These are phyloP conservation scores for Bambusicola thoracicus DNA, from an alignment of 2,113 vertebrate genomes.

Conservation along the genomic window DNA sequence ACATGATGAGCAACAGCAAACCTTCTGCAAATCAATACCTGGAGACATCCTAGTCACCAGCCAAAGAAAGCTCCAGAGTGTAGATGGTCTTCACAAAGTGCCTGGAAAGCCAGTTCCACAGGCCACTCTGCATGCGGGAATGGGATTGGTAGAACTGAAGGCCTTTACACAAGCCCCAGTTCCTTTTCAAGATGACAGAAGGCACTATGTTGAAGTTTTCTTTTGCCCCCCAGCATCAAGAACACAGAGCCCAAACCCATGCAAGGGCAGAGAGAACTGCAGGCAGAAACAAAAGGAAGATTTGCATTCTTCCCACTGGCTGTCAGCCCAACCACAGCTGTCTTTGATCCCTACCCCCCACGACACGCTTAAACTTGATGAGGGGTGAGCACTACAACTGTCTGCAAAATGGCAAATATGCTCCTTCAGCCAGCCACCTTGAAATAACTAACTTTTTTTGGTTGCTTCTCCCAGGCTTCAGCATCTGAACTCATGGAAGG, in stretches of 20 bases:
- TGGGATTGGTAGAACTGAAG: neutral
- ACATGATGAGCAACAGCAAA: neutral
- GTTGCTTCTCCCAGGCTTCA: neutral
- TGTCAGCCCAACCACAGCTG: neutral
- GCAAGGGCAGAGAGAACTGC: neutral
- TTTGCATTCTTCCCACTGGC: neutral
- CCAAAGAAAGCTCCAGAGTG: neutral
- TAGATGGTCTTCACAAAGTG: neutral
- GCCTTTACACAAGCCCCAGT: neutral
- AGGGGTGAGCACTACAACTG: neutral
- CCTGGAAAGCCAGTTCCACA: neutral
- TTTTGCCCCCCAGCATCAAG: neutral
- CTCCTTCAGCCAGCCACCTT: neutral
- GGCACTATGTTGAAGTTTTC: neutral
- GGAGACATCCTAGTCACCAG: neutral
- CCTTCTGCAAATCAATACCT: neutral
- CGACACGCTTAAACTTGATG: neutral
- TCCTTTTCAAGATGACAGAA: neutral
- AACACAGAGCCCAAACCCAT: neutral
- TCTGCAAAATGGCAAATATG: neutral
- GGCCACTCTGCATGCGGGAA: neutral
- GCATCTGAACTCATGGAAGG: neutral
- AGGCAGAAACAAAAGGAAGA: constrained; percentile 65
- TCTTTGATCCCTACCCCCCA: neutral
- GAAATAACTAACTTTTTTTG: neutral